Evolutionary conservation across 2,113 vertebrate species (phyloP).

Genomic region (Anolis sagrei): DNA sequence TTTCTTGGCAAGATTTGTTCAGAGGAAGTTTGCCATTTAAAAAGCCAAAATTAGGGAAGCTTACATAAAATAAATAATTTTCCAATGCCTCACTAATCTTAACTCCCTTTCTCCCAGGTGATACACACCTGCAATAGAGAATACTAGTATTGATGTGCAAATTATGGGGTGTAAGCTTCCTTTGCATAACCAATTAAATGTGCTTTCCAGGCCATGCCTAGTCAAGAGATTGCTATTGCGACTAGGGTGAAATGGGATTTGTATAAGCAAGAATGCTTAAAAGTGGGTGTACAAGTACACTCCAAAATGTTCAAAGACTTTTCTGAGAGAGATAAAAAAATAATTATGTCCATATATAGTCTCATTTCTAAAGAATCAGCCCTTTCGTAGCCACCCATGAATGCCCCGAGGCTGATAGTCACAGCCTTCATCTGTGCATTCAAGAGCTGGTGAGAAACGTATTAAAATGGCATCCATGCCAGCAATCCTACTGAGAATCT

Average conservation of each 20-base stretch:
- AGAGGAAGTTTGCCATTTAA: not conserved
- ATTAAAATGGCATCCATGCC: conserved; percentile 2
- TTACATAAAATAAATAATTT: not conserved
- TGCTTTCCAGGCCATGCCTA: not conserved
- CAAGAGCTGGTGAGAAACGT: not conserved
- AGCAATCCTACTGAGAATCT: not conserved
- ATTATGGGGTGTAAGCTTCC: not conserved
- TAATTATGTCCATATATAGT: not conserved
- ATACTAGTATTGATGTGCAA: not conserved
- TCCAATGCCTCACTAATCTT: not conserved
- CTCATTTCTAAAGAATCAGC: not conserved
- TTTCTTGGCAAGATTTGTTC: too few relatives aligned
- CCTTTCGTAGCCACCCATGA: not conserved
- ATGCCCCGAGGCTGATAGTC: not conserved
- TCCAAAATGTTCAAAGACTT: not conserved
- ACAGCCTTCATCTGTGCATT: not conserved
- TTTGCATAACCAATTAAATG: not conserved
- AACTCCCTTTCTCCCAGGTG: not conserved
- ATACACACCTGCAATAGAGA: not conserved
- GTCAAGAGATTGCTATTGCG: not conserved
- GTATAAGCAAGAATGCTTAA: not conserved
- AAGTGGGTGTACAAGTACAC: not conserved
- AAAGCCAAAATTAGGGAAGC: not conserved
- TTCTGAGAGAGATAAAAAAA: not conserved
- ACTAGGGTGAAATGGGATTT: not conserved